phyloP scores from a whole-genome alignment of 2,888 invertebrate species.

The Thecocarcelia acutangulata region DNA sequence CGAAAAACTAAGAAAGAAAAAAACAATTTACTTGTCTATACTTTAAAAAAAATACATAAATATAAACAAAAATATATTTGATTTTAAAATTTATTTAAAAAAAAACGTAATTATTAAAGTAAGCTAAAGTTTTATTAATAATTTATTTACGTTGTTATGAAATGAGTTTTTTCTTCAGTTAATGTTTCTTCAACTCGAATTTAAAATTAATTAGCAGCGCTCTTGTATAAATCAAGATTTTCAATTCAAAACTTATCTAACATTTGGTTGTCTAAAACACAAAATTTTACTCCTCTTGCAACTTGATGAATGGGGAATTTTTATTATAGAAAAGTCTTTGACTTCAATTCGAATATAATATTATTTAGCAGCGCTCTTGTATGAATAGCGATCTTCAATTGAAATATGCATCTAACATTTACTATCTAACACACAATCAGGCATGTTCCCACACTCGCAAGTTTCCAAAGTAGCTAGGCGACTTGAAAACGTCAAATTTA shows the following conservation, averaged over 20 bases:
- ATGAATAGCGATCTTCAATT: too few relatives aligned
- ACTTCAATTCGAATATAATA: too few relatives aligned
- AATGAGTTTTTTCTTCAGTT: conserved; percentile 48
- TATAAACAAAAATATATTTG: conserved; percentile 32
- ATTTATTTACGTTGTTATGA: conserved; percentile 45
- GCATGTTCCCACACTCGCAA: too few relatives aligned
- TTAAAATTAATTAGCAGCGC: conserved; percentile 11
- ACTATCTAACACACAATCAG: too few relatives aligned
- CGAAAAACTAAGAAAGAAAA: conserved; percentile 31
- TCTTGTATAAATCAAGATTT: background rate
- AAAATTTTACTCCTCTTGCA: too few relatives aligned
- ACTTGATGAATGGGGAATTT: too few relatives aligned
- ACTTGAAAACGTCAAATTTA: too few relatives aligned
- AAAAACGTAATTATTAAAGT: conserved; percentile 41
- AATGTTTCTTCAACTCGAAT: conserved; percentile 45
- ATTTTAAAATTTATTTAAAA: conserved; percentile 34
- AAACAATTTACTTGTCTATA: conserved; percentile 58
- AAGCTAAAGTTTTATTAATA: conserved; percentile 47
- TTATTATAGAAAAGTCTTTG: too few relatives aligned
- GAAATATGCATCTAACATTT: too few relatives aligned
- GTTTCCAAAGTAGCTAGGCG: too few relatives aligned
- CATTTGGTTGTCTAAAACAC: too few relatives aligned
- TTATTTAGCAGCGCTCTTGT: too few relatives aligned
- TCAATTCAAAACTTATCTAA: background rate
- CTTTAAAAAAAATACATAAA: background rate